Evolutionary conservation across 2,113 vertebrate species (phyloP).

Genomic region (Microtus montanus): DNA sequence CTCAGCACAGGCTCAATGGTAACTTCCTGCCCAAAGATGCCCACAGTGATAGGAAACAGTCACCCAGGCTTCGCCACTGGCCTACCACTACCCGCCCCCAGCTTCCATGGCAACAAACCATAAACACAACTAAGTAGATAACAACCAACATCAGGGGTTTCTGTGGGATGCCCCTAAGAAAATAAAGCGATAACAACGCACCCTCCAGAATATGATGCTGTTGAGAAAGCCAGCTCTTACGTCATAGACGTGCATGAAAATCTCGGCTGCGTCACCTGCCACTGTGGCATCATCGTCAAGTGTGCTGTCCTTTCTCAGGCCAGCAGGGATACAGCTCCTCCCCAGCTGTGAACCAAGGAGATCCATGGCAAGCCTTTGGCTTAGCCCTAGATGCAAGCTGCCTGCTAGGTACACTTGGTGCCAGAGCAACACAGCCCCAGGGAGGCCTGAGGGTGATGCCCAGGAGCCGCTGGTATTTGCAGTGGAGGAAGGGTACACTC

Average conservation of each 20-base stretch:
- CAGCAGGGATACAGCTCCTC: background rate
- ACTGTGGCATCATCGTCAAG: background rate
- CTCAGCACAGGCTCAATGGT: background rate
- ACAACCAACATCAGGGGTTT: background rate
- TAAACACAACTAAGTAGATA: background rate
- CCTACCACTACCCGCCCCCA: background rate
- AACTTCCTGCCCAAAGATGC: background rate
- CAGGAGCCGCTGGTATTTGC: background rate
- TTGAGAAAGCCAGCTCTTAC: background rate
- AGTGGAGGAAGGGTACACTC: background rate
- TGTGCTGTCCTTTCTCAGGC: too few relatives aligned
- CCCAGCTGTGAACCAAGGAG: background rate
- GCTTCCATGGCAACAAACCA: background rate
- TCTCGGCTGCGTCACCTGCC: background rate
- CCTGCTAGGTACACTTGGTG: background rate
- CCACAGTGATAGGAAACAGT: background rate
- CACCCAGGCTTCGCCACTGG: background rate
- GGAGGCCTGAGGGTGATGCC: background rate
- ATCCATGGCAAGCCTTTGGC: background rate
- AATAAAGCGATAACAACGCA: background rate
- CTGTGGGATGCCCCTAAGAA: background rate
- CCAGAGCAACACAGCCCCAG: background rate
- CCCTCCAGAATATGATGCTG: accelerated
- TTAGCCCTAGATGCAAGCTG: background rate
- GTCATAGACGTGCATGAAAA: background rate